These are phyloP conservation scores for Pterocles orientalis DNA, from an alignment of 2,113 vertebrate genomes.

Conservation along the genomic window DNA sequence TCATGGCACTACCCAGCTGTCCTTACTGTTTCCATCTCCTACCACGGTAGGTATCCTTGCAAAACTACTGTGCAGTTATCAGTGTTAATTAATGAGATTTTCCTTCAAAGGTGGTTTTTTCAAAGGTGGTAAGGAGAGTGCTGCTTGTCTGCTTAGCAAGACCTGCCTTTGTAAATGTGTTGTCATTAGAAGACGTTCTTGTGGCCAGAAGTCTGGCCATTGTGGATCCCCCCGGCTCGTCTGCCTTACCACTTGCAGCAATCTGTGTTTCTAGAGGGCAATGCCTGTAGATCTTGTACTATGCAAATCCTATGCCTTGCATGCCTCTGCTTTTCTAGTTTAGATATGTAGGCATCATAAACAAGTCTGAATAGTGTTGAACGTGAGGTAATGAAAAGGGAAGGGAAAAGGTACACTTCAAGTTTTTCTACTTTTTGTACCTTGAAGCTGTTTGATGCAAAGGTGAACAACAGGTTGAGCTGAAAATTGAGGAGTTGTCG, in stretches of 20 bases:
- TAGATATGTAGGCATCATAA: slow-evolving; percentile 37
- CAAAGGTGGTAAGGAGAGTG: slow-evolving; percentile 13
- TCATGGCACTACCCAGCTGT: not conserved
- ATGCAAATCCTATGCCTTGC: not conserved
- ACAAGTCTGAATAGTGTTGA: not conserved
- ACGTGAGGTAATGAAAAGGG: not conserved
- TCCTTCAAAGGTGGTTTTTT: not conserved
- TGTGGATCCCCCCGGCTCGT: not conserved
- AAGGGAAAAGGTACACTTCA: not conserved
- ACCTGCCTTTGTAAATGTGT: not conserved
- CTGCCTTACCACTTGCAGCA: not conserved
- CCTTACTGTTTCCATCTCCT: not conserved
- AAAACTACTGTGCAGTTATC: slow-evolving; percentile 10
- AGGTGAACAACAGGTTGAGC: not conserved
- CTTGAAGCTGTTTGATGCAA: not conserved
- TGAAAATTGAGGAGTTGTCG: not conserved
- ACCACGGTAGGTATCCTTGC: slow-evolving; percentile 54
- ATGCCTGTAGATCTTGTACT: not conserved
- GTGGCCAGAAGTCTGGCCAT: not conserved
- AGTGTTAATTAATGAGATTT: slow-evolving; percentile 19
- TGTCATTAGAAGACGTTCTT: not conserved
- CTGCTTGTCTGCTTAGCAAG: slow-evolving; percentile 19
- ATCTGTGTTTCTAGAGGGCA: not conserved
- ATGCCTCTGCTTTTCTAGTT: not conserved
- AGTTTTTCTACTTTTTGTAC: not conserved